Evolutionary conservation across 1,140 invertebrate species (phyloP).

Genomic region (Daktulosphaira vitifoliae): DNA sequence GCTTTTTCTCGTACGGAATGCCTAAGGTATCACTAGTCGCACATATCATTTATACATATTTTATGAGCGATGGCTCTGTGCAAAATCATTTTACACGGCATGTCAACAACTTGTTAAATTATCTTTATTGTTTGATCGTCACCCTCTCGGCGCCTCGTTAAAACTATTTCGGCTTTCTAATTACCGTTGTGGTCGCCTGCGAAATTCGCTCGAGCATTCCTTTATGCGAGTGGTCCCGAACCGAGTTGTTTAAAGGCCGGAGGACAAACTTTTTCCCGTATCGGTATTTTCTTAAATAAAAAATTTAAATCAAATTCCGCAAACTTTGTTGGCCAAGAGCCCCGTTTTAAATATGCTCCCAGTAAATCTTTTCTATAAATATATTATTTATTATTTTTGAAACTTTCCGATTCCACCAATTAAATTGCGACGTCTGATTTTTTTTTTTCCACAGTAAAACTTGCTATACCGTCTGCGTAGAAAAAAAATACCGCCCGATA

Average conservation of each 20-base stretch:
- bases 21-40: not conserved
- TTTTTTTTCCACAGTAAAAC: too few relatives aligned
- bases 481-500: too few relatives aligned
- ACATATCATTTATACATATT: not conserved
- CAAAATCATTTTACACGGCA: not conserved
- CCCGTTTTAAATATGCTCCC: too few relatives aligned
- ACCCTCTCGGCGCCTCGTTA: not conserved
- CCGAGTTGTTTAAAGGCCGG: conserved; percentile 13
- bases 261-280: conserved; percentile 1
- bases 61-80: not conserved
- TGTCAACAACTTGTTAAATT: conserved; percentile 26
- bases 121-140: conserved; percentile 19
- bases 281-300: not conserved
- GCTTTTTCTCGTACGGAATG: not conserved
- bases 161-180: conserved; percentile 30
- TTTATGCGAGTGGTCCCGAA: conserved; percentile 14
- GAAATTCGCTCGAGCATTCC: conserved; percentile 24
- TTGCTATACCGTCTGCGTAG: too few relatives aligned
- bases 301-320: not conserved
- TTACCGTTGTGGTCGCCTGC: not conserved
- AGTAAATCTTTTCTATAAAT: too few relatives aligned
- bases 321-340: too few relatives aligned
- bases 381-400: too few relatives aligned
- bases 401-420: too few relatives aligned
- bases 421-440: too few relatives aligned